Conservation (phyloP, 2,797 vertebrate species). For the Cynopterus sphinx region DNA sequence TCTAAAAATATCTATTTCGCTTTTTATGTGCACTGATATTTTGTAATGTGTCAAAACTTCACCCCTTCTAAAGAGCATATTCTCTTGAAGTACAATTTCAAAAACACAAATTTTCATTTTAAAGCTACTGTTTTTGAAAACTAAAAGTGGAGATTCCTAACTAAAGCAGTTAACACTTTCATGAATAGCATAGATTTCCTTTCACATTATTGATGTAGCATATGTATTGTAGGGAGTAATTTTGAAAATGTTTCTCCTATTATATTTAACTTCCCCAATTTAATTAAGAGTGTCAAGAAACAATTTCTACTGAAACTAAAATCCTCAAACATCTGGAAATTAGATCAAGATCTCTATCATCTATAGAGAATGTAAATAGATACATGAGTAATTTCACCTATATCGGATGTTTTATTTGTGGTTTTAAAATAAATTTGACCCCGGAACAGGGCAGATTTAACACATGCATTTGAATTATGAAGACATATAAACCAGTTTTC, state of each 20-base stretch:
- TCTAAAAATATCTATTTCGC: slow-evolving; percentile 73
- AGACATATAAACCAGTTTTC: not conserved
- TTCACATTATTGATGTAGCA: not conserved
- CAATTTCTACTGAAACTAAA: slow-evolving; percentile 19
- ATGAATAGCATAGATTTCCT: slow-evolving; percentile 30
- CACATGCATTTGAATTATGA: not conserved
- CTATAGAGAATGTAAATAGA: not conserved
- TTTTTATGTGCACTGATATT: slow-evolving; percentile 40
- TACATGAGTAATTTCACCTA: not conserved
- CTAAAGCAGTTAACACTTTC: slow-evolving; percentile 63
- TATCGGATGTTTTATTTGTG: not conserved
- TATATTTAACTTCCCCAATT: not conserved
- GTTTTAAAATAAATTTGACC: not conserved
- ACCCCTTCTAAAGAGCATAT: slow-evolving; percentile 67
- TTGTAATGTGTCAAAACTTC: slow-evolving; percentile 57
- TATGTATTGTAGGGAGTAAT: not conserved
- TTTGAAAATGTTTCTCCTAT: slow-evolving; percentile 15
- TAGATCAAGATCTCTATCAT: not conserved
- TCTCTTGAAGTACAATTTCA: slow-evolving; percentile 71
- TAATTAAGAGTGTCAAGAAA: slow-evolving; percentile 15
- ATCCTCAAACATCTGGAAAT: slow-evolving; percentile 29
- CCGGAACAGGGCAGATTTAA: not conserved
- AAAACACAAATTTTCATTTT: slow-evolving; percentile 52
- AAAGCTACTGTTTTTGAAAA: not conserved
- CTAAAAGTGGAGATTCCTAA: slow-evolving; percentile 13